phyloP scores from a whole-genome alignment of 2,888 invertebrate genomes.

The Polydrusus tereticollis region DNA sequence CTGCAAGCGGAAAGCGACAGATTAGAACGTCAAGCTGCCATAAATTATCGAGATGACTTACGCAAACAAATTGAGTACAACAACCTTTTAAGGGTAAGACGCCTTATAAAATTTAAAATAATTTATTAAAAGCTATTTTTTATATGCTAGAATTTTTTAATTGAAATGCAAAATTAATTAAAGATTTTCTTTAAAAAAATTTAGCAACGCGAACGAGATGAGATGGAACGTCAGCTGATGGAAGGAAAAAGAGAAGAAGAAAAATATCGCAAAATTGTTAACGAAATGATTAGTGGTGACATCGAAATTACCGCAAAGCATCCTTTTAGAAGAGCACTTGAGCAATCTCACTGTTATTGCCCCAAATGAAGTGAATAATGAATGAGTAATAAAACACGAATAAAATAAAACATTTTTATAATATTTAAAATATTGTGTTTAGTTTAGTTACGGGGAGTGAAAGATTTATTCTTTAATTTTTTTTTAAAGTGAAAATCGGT shows the following conservation, averaged over 20 bases:
- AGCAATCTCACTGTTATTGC: slow-evolving; percentile 61
- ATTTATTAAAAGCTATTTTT: no score
- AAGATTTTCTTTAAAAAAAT: not conserved
- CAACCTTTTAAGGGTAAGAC: slow-evolving; percentile 61
- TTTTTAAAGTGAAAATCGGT: no score
- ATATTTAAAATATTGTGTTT: no score
- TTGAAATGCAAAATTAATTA: no score
- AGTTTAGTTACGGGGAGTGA: no score
- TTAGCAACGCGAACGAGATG: slow-evolving; percentile 61
- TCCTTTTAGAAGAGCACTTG: slow-evolving; percentile 62
- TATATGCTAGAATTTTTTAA: no score
- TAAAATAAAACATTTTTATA: not conserved
- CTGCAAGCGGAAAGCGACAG: slow-evolving; percentile 62
- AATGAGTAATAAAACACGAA: not conserved
- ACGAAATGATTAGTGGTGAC: slow-evolving; percentile 55
- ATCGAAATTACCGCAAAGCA: slow-evolving; percentile 57
- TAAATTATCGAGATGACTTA: slow-evolving; percentile 63
- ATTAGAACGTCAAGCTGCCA: slow-evolving; percentile 55
- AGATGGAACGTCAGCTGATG: slow-evolving; percentile 60
- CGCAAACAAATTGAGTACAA: slow-evolving; percentile 65
- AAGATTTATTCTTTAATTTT: no score
- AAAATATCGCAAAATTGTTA: slow-evolving; percentile 58
- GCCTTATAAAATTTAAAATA: no score
- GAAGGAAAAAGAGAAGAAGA: slow-evolving; percentile 62
- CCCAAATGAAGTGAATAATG: slow-evolving; percentile 36